Evolutionary conservation across 2,113 vertebrate species (phyloP).

Genomic region (Oriolus oriolus): DNA sequence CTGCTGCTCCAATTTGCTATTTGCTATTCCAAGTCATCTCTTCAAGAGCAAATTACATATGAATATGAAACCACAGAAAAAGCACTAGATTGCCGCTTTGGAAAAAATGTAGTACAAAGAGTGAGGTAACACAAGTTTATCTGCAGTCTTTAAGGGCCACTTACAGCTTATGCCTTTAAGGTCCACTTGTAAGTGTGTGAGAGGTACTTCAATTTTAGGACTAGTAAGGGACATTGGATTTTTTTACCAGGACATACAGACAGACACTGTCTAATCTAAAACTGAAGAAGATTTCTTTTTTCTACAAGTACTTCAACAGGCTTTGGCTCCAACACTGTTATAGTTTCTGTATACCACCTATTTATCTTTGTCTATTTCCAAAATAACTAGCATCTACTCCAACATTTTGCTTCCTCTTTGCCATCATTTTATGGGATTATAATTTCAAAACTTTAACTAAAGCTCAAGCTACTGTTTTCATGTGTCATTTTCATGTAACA

Average conservation of each 20-base stretch:
- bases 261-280: not conserved
- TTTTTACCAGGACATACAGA: not conserved
- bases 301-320: not conserved
- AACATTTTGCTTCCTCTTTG: not conserved
- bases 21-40: not conserved
- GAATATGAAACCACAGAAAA: not conserved
- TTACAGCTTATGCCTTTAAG: not conserved
- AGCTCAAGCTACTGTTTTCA: not conserved
- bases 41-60: not conserved
- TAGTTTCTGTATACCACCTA: accelerated
- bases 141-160: not conserved
- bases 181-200: not conserved
- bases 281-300: not conserved
- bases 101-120: not conserved
- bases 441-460: not conserved
- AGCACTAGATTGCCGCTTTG: not conserved
- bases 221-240: not conserved
- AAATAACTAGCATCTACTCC: not conserved
- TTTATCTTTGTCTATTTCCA: not conserved
- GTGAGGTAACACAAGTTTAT: not conserved
- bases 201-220: not conserved
- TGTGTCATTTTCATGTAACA: not conserved
- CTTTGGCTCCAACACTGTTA: not conserved
- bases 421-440: not conserved
- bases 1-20: not conserved